Evolutionary conservation across 2,113 vertebrate genomes (phyloP).

Genomic region (Naja naja): DNA sequence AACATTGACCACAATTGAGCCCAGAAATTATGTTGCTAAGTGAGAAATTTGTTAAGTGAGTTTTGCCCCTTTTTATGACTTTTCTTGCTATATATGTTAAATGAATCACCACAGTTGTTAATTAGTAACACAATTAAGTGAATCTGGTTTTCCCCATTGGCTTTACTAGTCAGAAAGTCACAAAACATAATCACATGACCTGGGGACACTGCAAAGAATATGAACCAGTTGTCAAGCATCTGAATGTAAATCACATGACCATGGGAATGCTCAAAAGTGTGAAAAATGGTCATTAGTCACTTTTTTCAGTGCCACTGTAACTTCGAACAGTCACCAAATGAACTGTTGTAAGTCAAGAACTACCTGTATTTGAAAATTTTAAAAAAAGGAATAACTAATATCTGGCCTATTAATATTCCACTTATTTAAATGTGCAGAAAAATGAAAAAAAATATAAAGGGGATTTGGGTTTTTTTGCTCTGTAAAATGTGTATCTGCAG

Average conservation of each 20-base stretch:
- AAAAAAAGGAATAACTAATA: constrained; percentile 11
- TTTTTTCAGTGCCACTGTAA: no score
- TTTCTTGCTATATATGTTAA: not conserved
- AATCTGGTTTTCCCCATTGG: not conserved
- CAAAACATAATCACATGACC: not conserved
- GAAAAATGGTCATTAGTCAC: no score
- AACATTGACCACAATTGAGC: not conserved
- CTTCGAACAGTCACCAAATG: no score
- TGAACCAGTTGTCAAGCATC: no score
- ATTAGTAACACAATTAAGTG: not conserved
- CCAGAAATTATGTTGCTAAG: not conserved
- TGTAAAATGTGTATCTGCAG: constrained; percentile 27
- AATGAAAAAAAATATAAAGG: constrained; percentile 8
- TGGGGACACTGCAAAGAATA: not conserved
- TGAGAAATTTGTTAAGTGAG: not conserved
- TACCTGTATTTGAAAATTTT: no score
- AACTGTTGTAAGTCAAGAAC: no score
- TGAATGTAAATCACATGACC: no score
- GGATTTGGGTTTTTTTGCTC: constrained; percentile 28
- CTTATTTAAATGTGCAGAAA: constrained; percentile 7
- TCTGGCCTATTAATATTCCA: constrained; percentile 22
- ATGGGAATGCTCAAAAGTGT: no score
- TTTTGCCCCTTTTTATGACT: not conserved
- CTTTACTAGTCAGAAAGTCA: not conserved
- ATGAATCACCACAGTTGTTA: no score